Percentiles rank a stretch among this genome's conserved stretches.
Conservation (phyloP, 2,113 vertebrate species). For the Esox niger region DNA sequence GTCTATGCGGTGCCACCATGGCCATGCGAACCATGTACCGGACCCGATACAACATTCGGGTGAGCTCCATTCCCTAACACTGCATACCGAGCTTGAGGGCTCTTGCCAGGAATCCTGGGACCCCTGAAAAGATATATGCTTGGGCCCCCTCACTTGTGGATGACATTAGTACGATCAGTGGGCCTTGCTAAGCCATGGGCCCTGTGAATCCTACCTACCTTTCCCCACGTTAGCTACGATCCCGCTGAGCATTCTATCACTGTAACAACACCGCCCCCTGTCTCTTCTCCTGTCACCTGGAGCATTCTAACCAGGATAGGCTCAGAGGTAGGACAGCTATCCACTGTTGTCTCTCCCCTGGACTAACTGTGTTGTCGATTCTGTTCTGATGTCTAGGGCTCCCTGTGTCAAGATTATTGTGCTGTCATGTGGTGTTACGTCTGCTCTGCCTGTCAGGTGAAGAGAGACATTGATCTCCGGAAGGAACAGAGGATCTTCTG, state of each 20-base stretch:
- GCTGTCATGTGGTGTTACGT: fast-evolving
- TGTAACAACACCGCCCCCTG: background rate
- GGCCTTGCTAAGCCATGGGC: too few relatives aligned
- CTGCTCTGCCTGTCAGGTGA: constrained; percentile 69
- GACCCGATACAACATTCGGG: constrained; percentile 80
- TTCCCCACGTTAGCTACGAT: too few relatives aligned
- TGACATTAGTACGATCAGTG: too few relatives aligned
- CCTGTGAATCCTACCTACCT: too few relatives aligned
- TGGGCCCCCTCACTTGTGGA: too few relatives aligned
- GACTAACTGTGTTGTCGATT: background rate
- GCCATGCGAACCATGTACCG: constrained; percentile 82
- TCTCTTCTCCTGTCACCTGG: background rate
- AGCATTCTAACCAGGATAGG: background rate
- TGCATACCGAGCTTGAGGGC: too few relatives aligned
- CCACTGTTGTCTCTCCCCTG: background rate
- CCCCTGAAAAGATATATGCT: too few relatives aligned
- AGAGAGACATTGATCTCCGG: constrained; percentile 68
- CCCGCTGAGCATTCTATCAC: too few relatives aligned
- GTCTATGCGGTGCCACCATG: constrained; percentile 65
- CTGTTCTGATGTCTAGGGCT: constrained; percentile 55
- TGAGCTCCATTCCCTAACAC: constrained; percentile 49
- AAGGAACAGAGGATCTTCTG: constrained; percentile 68
- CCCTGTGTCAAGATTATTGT: constrained; percentile 56
- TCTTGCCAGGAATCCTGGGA: too few relatives aligned
- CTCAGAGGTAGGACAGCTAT: background rate